Percentiles rank a stretch among this genome's conserved stretches.
These are phyloP conservation scores for Steinernema khuongi DNA, from an alignment of 1,140 invertebrate species.

Conservation along the genomic window DNA sequence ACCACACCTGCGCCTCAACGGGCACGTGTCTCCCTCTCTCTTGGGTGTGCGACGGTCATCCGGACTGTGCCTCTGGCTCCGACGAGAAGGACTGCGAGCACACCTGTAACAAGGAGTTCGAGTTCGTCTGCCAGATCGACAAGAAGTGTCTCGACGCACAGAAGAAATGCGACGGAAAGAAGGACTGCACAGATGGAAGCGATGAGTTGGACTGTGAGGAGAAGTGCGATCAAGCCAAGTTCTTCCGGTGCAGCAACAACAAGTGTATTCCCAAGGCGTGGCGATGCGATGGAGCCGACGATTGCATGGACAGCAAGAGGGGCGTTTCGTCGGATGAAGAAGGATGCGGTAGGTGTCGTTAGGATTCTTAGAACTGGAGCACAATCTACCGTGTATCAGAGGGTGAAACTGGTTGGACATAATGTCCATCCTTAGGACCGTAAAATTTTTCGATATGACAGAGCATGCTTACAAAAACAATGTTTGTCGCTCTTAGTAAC, in stretches of 20 bases:
- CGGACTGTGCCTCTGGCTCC: constrained; percentile 54
- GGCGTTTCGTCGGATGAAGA: constrained; percentile 60
- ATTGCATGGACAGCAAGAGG: constrained; percentile 81
- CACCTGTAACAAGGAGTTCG: constrained; percentile 16
- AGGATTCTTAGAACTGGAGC: neutral
- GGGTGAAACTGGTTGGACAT: too few relatives aligned
- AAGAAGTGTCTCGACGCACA: neutral
- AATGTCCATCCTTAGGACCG: too few relatives aligned
- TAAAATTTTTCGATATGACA: too few relatives aligned
- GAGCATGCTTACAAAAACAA: too few relatives aligned
- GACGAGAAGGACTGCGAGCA: constrained; percentile 31
- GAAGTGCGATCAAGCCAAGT: constrained; percentile 24
- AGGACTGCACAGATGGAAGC: constrained; percentile 26
- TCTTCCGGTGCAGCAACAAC: constrained; percentile 69
- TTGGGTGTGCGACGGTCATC: constrained; percentile 55
- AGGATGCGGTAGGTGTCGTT: constrained; percentile 12
- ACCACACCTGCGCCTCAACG: constrained; percentile 15
- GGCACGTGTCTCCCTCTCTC: constrained; percentile 61
- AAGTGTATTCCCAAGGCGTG: constrained; percentile 77
- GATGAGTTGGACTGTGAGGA: constrained; percentile 32
- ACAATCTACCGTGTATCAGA: neutral
- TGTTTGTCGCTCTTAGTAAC: too few relatives aligned
- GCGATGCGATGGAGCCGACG: constrained; percentile 81
- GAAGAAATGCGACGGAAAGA: constrained; percentile 23
- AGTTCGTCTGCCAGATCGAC: constrained; percentile 2